Evolutionary conservation across 2,888 invertebrate genomes (phyloP), one percentile per base, ranked within the genome.

Genomic region (Osedax fenrisi): DNA sequence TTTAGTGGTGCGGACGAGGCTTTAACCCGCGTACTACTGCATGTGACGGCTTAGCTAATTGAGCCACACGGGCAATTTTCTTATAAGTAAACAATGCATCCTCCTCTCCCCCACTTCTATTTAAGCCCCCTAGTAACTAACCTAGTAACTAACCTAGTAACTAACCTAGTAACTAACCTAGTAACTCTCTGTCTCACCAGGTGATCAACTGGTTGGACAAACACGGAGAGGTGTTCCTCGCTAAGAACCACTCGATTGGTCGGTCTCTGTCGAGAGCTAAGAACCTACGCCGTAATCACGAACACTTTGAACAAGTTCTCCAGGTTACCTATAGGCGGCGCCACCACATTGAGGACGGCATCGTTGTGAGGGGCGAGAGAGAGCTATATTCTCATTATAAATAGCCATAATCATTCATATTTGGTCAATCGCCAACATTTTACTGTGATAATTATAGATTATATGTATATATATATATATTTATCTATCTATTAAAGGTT

Each of bases 271-370:
- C 93, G 84, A 92, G 95, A 85, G 93, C 96, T 64, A 89, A 92
- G 80, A 92, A 94, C 5, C 92, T 96, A 84, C 95, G 96, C 86
- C 95, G 95, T 86, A 95, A 94, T 84, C 96, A 97, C 83, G 94
- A 95, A 85, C 95, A 96, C 86, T 97, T 97, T 84, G 96, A 97
- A 87, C 94, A 93, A 85, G 96, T 97, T 77, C 95, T 95, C 69
- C 92, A 92, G 89, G 93, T 92, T n/a, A n/a, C 86, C 86, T 88
- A 85, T 26, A 21, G 27, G 22, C 24, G 59, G 24, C 5, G 61
- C 24, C 62, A 3, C 72, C 21, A n/a, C n/a, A 1, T 59, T 10
- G 13, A 64, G 17, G 5, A 13, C 21, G 23, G 25, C 22, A 25
- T 21, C 21, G 13, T 23, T 3, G 21, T 2, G 25, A 62, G 24